phyloP scores from a whole-genome alignment of 2,113 vertebrate genomes.

The Periophthalmodon schlosseri region DNA sequence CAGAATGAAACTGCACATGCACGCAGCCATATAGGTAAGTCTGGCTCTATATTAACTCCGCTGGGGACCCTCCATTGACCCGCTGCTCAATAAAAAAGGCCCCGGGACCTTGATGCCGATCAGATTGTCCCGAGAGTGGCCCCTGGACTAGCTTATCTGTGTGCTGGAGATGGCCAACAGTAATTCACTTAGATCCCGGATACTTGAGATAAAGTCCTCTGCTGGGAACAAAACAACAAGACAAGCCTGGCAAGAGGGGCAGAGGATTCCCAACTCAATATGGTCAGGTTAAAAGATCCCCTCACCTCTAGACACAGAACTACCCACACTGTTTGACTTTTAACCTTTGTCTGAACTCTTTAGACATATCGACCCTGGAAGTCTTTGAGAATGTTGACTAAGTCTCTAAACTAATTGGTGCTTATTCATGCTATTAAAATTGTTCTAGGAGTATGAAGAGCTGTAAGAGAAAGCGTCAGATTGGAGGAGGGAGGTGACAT shows the following conservation, averaged over 20 bases:
- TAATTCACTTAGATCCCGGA: constrained; percentile 68
- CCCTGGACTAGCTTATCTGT: constrained; percentile 49
- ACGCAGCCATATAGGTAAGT: constrained; percentile 7
- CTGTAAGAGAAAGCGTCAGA: neutral
- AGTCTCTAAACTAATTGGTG: neutral
- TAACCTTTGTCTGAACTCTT: neutral
- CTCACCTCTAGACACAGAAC: neutral
- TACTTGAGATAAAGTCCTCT: constrained; percentile 65
- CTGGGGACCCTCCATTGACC: constrained; percentile 31
- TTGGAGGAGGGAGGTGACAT: neutral
- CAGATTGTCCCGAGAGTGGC: constrained; percentile 57
- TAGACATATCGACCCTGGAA: neutral
- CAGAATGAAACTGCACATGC: constrained; percentile 30
- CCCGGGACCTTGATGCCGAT: constrained; percentile 66
- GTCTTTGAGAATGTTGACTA: neutral
- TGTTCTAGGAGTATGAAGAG: neutral
- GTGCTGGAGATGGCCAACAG: constrained; percentile 53
- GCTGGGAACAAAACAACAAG: constrained; percentile 58
- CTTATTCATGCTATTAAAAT: too few species aligned
- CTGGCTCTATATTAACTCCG: constrained; percentile 44
- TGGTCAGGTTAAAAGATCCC: neutral
- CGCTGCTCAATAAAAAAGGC: constrained; percentile 53
- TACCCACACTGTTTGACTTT: neutral
- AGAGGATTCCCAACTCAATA: constrained; percentile 40
- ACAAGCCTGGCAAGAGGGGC: constrained; percentile 42